Conservation (phyloP, 2,888 invertebrate species). For the Sarcophaga carnaria region DNA sequence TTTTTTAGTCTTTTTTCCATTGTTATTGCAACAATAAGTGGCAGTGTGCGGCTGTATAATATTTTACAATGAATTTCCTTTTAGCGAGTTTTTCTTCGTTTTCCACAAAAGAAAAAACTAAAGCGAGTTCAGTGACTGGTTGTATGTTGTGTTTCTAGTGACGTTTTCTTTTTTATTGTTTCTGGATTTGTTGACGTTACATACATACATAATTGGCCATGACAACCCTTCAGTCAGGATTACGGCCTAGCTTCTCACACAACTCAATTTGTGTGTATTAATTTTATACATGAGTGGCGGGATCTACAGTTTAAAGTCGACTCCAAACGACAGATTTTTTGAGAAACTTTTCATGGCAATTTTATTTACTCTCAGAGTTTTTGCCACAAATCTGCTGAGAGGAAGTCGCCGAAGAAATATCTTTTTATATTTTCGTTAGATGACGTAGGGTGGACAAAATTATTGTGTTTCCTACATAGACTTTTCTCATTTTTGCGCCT, state of each 20-base stretch:
- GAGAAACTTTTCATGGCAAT: too few relatives aligned
- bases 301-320: too few relatives aligned
- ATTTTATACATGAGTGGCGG: too few relatives aligned
- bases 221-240: too few relatives aligned
- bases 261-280: constrained; percentile 63
- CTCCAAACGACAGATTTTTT: too few relatives aligned
- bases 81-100: too few relatives aligned
- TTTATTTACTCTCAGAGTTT: too few relatives aligned
- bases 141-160: constrained; percentile 28
- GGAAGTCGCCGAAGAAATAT: too few relatives aligned
- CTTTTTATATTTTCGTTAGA: too few relatives aligned
- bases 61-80: background rate
- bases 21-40: constrained; percentile 38
- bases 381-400: too few relatives aligned
- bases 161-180: constrained; percentile 32
- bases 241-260: too few relatives aligned
- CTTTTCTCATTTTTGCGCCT: constrained; percentile 25
- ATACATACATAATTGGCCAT: background rate
- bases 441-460: constrained; percentile 66
- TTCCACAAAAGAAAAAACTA: background rate
- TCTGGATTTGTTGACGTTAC: constrained; percentile 11
- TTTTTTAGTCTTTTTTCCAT: background rate
- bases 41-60: constrained; percentile 26
- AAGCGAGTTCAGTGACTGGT: constrained; percentile 60
- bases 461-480: too few relatives aligned